These are phyloP conservation scores for Frieseomelitta varia DNA, from an alignment of 1,140 invertebrate species.

Conservation along the genomic window DNA sequence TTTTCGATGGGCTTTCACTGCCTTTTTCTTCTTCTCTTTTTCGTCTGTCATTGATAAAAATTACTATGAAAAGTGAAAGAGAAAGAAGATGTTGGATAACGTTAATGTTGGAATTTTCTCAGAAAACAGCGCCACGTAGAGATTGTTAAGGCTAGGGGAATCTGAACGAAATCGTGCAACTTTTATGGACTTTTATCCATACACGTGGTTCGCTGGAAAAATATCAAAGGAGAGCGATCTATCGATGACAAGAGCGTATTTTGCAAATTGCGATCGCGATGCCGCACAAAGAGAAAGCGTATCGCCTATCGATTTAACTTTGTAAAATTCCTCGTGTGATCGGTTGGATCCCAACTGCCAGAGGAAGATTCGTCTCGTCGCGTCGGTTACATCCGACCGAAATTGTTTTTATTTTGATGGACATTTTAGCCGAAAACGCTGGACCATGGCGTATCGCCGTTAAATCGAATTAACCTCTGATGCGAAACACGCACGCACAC, in stretches of 20 bases:
- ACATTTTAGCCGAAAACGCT: slow-evolving; percentile 16
- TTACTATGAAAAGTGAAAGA: too few species aligned
- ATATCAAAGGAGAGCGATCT: background rate
- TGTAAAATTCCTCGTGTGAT: slow-evolving; percentile 24
- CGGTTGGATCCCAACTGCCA: background rate
- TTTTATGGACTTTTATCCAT: background rate
- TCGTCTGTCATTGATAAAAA: too few species aligned
- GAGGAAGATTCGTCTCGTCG: slow-evolving; percentile 10
- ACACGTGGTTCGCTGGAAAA: background rate
- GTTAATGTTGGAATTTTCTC: background rate
- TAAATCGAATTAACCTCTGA: slow-evolving; percentile 32
- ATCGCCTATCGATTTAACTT: background rate
- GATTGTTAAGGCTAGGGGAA: background rate
- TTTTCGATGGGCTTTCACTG: slow-evolving; percentile 11
- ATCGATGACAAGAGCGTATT: too few species aligned
- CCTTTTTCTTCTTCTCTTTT: too few species aligned
- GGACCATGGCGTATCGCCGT: slow-evolving; percentile 4
- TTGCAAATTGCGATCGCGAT: background rate
- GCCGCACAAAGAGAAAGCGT: background rate
- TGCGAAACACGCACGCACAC: background rate
- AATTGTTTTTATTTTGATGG: slow-evolving; percentile 46
- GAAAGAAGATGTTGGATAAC: too few species aligned
- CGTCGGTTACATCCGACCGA: slow-evolving; percentile 14
- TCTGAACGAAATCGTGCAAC: background rate
- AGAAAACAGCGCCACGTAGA: too few species aligned